Evolutionary conservation across 2,797 vertebrate genomes (phyloP).

Genomic region (Fratercula arctica): DNA sequence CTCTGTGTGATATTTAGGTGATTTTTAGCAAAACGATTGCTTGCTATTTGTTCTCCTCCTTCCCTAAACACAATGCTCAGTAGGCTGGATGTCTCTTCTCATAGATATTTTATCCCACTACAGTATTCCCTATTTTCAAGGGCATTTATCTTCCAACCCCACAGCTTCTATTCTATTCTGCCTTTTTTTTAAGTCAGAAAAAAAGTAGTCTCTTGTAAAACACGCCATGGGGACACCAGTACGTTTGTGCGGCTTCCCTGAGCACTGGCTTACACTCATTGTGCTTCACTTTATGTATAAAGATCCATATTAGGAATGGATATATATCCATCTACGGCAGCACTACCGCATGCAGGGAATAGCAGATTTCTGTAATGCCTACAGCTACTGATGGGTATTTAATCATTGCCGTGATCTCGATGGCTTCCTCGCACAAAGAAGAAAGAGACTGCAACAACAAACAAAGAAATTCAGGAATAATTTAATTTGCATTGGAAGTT

Average conservation of each 20-base stretch:
- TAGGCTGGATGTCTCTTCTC: neutral
- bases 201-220: neutral
- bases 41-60: neutral
- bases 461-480: neutral
- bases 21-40: too few species aligned
- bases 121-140: neutral
- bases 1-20: rapidly evolving
- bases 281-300: rapidly evolving
- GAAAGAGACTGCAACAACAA: neutral
- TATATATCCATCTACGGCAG: neutral
- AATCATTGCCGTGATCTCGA: neutral
- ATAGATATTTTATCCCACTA: neutral
- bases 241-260: rapidly evolving
- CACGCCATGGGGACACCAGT: neutral
- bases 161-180: neutral
- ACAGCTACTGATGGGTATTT: neutral
- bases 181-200: neutral
- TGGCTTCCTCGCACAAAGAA: neutral
- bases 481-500: neutral
- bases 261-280: rapidly evolving
- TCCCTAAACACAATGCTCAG: neutral
- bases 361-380: neutral
- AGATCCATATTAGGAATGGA: rapidly evolving
- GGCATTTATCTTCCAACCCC: neutral
- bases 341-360: neutral